Evolutionary conservation across 1,140 invertebrate genomes (phyloP).

Genomic region (Notospermus geniculatus): DNA sequence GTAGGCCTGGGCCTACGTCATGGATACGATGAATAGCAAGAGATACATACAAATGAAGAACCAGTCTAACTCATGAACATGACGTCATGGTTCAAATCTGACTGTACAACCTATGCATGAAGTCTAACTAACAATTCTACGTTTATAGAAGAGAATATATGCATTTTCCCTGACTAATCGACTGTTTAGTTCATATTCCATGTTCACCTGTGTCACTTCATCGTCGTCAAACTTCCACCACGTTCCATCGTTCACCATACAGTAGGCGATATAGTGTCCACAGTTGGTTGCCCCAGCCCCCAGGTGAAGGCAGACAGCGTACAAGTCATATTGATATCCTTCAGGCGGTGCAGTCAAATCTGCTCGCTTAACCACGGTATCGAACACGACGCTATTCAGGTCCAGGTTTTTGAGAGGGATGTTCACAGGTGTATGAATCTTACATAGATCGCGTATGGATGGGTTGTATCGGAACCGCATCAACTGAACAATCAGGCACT

Average conservation of each 20-base stretch:
- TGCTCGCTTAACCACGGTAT: slow-evolving; percentile 42
- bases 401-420: slow-evolving; percentile 43
- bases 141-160: slow-evolving; percentile 93
- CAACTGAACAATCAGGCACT: slow-evolving; percentile 51
- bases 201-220: slow-evolving; percentile 72
- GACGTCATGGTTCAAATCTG: too few species aligned
- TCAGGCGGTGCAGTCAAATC: slow-evolving; percentile 33
- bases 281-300: slow-evolving; percentile 44
- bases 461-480: slow-evolving; percentile 45
- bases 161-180: slow-evolving; percentile 74
- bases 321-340: slow-evolving; percentile 43
- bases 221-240: slow-evolving; percentile 74
- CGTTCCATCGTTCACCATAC: slow-evolving; percentile 26
- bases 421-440: slow-evolving; percentile 41
- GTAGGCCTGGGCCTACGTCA: too few species aligned
- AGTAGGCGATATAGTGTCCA: slow-evolving; percentile 51
- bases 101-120: too few species aligned
- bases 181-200: slow-evolving; percentile 68
- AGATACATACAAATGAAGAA: too few species aligned
- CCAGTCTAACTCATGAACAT: too few species aligned
- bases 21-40: too few species aligned
- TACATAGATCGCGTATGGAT: slow-evolving; percentile 29
- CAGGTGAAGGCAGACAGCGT: slow-evolving; percentile 47
- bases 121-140: slow-evolving; percentile 6
- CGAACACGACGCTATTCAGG: slow-evolving; percentile 42